A percentile compares a stretch with the other conserved stretches of the same genome.
Conservation (phyloP, 2,888 invertebrate genomes). For the Cephonodes hylas region DNA sequence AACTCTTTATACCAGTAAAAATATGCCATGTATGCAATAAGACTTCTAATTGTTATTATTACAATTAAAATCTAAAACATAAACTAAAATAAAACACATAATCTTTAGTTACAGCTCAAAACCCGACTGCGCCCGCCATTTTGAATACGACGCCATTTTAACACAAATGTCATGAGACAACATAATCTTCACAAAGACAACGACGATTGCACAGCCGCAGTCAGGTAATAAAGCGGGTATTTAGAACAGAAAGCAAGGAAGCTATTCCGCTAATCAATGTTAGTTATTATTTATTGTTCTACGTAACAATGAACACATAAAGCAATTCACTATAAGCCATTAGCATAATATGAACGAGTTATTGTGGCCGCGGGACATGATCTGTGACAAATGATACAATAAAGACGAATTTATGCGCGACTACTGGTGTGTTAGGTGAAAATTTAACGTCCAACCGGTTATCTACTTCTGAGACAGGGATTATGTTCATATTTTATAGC, state of each 20-base stretch:
- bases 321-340: constrained; percentile 71
- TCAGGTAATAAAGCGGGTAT: constrained; percentile 1
- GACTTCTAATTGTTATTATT: background rate
- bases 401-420: constrained; percentile 9
- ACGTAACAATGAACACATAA: constrained; percentile 72
- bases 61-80: background rate
- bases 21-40: background rate
- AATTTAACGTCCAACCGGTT: background rate
- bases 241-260: constrained; percentile 7
- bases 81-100: background rate
- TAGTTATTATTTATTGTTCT: constrained; percentile 61
- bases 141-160: background rate
- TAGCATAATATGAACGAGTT: constrained; percentile 60
- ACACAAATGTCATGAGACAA: background rate
- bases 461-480: background rate
- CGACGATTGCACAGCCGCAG: background rate
- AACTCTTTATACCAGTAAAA: background rate
- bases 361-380: constrained; percentile 34
- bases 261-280: constrained; percentile 37
- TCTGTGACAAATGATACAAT: constrained; percentile 42
- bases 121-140: constrained; percentile 4
- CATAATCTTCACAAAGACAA: background rate
- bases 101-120: background rate
- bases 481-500: background rate
- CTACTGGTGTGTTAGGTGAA: constrained; percentile 6